Evolutionary conservation across 2,888 invertebrate genomes (phyloP).

Genomic region (Drosophila trichaetosa): DNA sequence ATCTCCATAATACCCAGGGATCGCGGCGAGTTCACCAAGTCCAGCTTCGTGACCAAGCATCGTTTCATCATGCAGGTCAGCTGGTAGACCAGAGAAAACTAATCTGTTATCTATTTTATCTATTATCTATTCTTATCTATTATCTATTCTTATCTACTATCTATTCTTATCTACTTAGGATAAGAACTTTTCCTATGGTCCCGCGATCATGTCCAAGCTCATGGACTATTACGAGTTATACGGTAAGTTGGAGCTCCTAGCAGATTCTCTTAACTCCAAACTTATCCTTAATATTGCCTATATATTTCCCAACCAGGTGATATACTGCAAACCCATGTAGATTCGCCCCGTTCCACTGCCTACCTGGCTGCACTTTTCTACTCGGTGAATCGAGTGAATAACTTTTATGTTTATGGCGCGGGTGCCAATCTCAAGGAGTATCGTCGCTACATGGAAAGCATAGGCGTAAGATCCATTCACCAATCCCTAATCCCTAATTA

Average conservation of each 20-base stretch:
- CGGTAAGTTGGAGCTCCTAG: constrained; percentile 84
- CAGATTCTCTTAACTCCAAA: background rate
- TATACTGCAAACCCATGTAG: constrained; percentile 92
- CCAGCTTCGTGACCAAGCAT: constrained; percentile 86
- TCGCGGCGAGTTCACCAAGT: constrained; percentile 86
- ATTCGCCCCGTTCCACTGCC: constrained; percentile 91
- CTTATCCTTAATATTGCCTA: background rate
- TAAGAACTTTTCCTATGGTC: constrained; percentile 92
- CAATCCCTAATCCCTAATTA: background rate
- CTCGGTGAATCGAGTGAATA: constrained; percentile 87
- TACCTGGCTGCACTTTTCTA: constrained; percentile 90
- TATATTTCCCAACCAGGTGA: constrained; percentile 79
- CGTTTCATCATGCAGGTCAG: constrained; percentile 87
- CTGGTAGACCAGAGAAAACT: no score
- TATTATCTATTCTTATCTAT: background rate
- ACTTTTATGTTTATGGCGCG: constrained; percentile 88
- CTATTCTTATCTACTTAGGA: constrained; percentile 86
- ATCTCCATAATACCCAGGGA: constrained; percentile 86
- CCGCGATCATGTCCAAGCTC: constrained; percentile 90
- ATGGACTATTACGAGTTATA: constrained; percentile 87
- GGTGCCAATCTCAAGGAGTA: constrained; percentile 87
- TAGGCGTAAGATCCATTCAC: constrained; percentile 86
- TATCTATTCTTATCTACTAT: background rate
- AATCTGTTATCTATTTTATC: background rate
- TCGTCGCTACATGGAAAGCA: constrained; percentile 88